These are phyloP conservation scores for Eufriesea mexicana DNA, from an alignment of 1,140 invertebrate genomes.

Conservation along the genomic window DNA sequence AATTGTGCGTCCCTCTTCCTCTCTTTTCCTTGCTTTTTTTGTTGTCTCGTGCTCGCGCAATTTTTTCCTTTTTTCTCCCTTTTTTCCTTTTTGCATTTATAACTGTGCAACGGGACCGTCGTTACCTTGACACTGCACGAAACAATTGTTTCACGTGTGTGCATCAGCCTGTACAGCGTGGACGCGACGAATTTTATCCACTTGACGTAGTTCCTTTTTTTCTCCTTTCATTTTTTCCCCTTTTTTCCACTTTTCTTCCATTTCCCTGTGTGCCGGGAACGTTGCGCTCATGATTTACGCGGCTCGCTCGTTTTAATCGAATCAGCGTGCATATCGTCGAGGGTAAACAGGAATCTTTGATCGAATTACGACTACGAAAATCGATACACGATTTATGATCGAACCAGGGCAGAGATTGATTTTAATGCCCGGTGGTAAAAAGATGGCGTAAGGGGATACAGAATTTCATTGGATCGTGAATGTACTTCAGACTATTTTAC, in stretches of 20 bases:
- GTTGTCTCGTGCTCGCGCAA: neutral
- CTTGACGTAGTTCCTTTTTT: too few relatives aligned
- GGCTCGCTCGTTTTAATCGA: constrained; percentile 18
- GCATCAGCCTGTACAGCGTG: too few relatives aligned
- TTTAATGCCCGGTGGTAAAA: neutral
- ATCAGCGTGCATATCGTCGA: neutral
- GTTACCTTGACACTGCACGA: constrained; percentile 30
- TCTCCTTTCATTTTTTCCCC: neutral
- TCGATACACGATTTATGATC: constrained; percentile 14
- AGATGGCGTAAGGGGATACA: neutral
- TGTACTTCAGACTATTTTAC: constrained; percentile 40
- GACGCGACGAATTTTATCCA: neutral
- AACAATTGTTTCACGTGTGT: constrained; percentile 25
- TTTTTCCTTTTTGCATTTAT: neutral
- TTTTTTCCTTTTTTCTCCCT: neutral
- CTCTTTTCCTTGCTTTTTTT: neutral
- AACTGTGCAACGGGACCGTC: neutral
- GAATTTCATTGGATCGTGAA: constrained; percentile 11
- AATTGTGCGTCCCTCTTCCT: too few relatives aligned
- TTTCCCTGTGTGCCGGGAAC: neutral
- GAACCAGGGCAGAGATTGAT: constrained; percentile 6
- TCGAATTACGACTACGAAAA: constrained; percentile 19
- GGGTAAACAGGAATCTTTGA: constrained; percentile 16
- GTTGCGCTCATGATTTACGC: neutral
- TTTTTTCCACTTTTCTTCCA: neutral